A percentile compares a stretch with the other conserved stretches of the same genome.
These are phyloP conservation scores for Otolemur crassicaudatus DNA, from an alignment of 2,797 vertebrate genomes.

Conservation along the genomic window DNA sequence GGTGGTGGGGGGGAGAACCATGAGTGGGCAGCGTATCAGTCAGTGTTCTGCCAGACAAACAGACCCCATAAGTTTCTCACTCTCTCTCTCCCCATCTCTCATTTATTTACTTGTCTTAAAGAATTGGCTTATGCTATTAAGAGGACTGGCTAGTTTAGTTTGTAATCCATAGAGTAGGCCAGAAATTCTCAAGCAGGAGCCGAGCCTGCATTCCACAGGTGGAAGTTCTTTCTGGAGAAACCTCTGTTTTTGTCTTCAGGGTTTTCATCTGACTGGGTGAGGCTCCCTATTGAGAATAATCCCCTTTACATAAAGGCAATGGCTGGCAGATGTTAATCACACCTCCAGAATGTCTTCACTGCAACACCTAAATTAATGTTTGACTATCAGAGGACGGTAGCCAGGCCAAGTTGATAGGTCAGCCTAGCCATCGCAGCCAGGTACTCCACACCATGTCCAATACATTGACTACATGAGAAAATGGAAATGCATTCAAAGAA, in stretches of 20 bases:
- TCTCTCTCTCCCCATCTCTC: not conserved
- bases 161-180: not conserved
- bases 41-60: not conserved
- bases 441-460: not conserved
- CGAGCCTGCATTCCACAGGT: not conserved
- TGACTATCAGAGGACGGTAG: not conserved
- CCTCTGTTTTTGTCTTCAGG: not conserved
- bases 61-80: not conserved
- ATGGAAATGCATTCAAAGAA: not conserved
- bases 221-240: not conserved
- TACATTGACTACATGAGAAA: not conserved
- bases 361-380: not conserved
- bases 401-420: not conserved
- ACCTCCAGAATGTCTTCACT: not conserved
- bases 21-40: not conserved
- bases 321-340: not conserved
- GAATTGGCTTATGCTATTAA: not conserved
- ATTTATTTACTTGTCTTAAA: not conserved
- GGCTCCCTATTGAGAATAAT: not conserved
- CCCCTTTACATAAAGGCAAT: not conserved
- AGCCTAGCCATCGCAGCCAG: not conserved
- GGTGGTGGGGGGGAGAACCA: not conserved
- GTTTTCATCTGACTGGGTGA: not conserved
- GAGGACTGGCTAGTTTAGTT: not conserved
- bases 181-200: not conserved